Evolutionary conservation across 1,140 invertebrate genomes (phyloP).

Genomic region (Linepithema humile): DNA sequence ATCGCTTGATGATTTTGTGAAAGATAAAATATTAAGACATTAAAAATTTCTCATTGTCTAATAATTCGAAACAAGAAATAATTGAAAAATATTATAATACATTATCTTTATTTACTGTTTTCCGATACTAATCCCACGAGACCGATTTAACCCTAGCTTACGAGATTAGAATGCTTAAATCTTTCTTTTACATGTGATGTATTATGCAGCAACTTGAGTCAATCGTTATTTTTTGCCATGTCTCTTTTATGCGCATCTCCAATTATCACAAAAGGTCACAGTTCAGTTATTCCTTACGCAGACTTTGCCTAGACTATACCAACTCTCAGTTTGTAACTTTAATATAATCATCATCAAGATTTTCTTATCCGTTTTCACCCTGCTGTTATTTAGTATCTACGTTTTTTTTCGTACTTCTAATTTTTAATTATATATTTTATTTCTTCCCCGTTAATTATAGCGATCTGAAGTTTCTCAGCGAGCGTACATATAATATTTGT

Average conservation of each 20-base stretch:
- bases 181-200: not conserved
- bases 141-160: not conserved
- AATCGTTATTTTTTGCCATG: constrained; percentile 2
- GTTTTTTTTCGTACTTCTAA: not conserved
- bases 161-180: not conserved
- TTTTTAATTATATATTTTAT: constrained; percentile 15
- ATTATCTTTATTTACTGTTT: not conserved
- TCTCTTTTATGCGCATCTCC: not conserved
- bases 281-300: not conserved
- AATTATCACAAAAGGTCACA: constrained; percentile 11
- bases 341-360: not conserved
- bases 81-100: not conserved
- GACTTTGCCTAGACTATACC: not conserved
- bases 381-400: not conserved
- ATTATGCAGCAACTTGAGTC: not conserved
- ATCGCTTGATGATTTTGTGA: not conserved
- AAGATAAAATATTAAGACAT: not conserved
- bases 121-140: not conserved
- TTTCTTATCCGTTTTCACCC: not conserved
- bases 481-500: not conserved
- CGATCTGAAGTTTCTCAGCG: not conserved
- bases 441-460: not conserved
- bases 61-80: not conserved
- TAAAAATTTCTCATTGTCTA: not conserved
- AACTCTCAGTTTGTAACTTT: not conserved